Conservation (phyloP, 1,140 invertebrate genomes). For the Drosophila ohnishii region DNA sequence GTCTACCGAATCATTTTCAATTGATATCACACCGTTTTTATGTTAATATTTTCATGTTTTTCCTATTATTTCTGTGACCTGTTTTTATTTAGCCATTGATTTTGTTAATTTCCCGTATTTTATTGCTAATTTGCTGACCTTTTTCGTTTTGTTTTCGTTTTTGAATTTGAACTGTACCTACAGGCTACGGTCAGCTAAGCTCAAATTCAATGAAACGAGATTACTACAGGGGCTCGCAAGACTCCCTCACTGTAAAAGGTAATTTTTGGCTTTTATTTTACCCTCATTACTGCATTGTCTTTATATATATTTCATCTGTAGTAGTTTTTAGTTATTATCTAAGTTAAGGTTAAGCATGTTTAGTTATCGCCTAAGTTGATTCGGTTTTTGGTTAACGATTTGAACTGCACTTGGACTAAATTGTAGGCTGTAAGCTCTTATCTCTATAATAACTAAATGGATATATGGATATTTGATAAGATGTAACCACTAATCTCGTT, state of each 20-base stretch:
- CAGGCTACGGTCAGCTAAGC: constrained; percentile 82
- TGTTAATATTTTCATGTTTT: constrained; percentile 52
- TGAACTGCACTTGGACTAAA: constrained; percentile 19
- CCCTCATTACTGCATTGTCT: constrained; percentile 14
- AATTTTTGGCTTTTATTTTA: constrained; percentile 72
- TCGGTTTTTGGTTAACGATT: constrained; percentile 20
- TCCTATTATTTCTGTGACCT: constrained; percentile 32
- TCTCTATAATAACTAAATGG: constrained; percentile 15
- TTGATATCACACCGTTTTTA: constrained; percentile 6
- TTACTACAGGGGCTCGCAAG: constrained; percentile 93
- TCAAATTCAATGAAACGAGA: constrained; percentile 90
- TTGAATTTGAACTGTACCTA: constrained; percentile 66
- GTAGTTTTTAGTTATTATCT: constrained; percentile 27
- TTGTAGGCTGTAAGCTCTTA: constrained; percentile 16
- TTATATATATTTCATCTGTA: constrained; percentile 31
- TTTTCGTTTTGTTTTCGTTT: constrained; percentile 78
- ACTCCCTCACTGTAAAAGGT: constrained; percentile 89
- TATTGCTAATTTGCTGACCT: constrained; percentile 52
- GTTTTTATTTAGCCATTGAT: constrained; percentile 33
- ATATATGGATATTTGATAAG: constrained; percentile 49
- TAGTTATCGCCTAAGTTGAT: constrained; percentile 57
- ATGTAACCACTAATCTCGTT: constrained; percentile 73
- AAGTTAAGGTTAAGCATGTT: constrained; percentile 51
- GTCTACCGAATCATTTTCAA: constrained; percentile 16
- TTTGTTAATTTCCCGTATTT: constrained; percentile 17